Evolutionary conservation across 37 sponge, comb jelly and placozoan species (phyloP), one percentile per base, ranked within the genome.

Genomic region (Ephydatia muelleri): DNA sequence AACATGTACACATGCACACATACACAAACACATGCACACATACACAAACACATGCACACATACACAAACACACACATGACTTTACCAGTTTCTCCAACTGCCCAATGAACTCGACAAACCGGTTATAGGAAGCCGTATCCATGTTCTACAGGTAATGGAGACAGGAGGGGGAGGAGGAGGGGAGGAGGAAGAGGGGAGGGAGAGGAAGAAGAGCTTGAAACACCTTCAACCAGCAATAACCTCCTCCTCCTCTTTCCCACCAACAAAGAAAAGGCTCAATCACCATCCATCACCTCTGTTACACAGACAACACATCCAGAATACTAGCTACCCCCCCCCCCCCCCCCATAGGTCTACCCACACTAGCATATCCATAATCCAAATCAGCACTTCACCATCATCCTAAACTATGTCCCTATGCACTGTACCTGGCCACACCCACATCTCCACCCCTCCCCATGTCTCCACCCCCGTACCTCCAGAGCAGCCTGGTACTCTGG

Each of bases 401-500:
- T n/a, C n/a, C n/a, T n/a, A n/a, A n/a, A n/a, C n/a, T 43, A 43
- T 6, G 3, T 43, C 3, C 43, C 3, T 6, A 43, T 43, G 6
- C 43, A 43, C 43, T n/a, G n/a, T n/a, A 43, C 6, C 3, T 6
- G 43, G 6, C 43, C 6, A 43, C 43, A 43, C 6, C 43, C 43
- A 43, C 43, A 43, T 43, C 6, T 43, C 3, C 43, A 43, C 43
- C 43, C 6, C 6, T 43, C 3, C 47, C 47, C 8, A 43, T 8
- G 8, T 8, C 8, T 8, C 47, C 47, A 43, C 47, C 4, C 47
- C 1, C 57, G 9, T 57, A 57, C 57, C 57, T 34, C 75, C 77
- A 93, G 73, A 5, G 73, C 78, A 16, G 37, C 28, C 14, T 68
- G 37, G 75, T 91, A 95, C 49, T 92, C 82, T 0, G 91, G 96